Evolutionary conservation across 2,797 vertebrate genomes (phyloP).

Genomic region (Morelia viridis): DNA sequence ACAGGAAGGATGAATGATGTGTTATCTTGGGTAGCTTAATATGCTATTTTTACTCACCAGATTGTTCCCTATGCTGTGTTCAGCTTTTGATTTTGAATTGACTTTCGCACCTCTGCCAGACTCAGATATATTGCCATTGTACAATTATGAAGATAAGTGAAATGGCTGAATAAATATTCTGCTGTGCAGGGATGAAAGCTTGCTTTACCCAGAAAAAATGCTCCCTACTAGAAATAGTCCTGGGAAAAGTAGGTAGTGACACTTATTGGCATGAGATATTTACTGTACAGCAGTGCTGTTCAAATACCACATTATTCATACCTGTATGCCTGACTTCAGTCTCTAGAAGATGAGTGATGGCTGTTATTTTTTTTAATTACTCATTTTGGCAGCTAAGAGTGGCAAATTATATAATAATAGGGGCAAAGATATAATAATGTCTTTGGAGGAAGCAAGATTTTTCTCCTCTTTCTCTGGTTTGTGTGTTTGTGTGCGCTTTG

Average conservation of each 20-base stretch:
- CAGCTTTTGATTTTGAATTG: conserved; percentile 4
- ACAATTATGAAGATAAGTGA: not conserved
- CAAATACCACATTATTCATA: not conserved
- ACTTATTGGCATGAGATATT: not conserved
- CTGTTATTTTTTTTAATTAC: not conserved
- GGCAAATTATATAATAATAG: not conserved
- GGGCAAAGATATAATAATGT: not conserved
- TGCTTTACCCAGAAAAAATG: conserved; percentile 6
- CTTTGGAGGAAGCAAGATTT: not conserved
- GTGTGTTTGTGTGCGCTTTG: not conserved
- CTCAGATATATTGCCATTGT: conserved; percentile 8
- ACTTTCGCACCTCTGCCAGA: not conserved
- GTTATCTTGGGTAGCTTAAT: not conserved
- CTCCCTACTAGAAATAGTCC: not conserved
- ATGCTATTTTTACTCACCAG: not conserved
- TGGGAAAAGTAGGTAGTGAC: not conserved
- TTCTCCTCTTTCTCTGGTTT: not conserved
- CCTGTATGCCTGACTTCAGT: not conserved
- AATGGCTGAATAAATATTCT: not conserved
- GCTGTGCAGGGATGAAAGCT: not conserved
- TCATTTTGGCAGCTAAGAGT: not conserved
- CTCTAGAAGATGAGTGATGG: not conserved
- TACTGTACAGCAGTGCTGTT: not conserved
- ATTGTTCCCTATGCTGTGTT: not conserved
- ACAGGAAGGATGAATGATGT: not conserved